A percentile compares a stretch with the other conserved stretches of the same genome.
phyloP scores from a whole-genome alignment of 2,113 vertebrate species.

The Rhea americana region DNA sequence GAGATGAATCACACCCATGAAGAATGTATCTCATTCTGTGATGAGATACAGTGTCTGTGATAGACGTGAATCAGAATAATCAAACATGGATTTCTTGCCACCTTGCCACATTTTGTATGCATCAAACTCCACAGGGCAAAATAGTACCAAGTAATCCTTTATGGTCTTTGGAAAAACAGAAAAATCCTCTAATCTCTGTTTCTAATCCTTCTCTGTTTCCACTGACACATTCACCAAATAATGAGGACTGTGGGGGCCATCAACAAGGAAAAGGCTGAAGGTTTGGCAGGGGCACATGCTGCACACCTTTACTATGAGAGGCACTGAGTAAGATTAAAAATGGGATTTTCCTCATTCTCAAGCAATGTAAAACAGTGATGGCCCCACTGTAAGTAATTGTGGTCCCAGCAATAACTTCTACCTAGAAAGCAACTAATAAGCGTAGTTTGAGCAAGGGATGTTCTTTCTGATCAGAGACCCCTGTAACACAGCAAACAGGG shows the following conservation, averaged over 20 bases:
- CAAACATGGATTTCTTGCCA: background rate
- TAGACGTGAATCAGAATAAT: background rate
- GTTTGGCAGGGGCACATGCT: background rate
- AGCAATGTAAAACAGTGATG: background rate
- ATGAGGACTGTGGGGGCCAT: background rate
- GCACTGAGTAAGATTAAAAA: background rate
- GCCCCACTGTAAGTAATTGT: accelerated
- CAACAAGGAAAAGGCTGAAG: background rate
- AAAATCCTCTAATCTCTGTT: background rate
- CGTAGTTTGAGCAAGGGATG: background rate
- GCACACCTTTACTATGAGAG: background rate
- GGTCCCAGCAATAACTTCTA: background rate
- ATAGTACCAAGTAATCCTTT: background rate
- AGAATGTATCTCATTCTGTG: background rate
- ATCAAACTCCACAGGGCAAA: background rate
- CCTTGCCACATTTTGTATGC: accelerated
- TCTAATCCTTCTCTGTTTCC: background rate
- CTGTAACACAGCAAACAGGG: background rate
- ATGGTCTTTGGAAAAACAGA: background rate
- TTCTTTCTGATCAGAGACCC: background rate
- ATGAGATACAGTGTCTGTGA: background rate
- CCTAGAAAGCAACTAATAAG: background rate
- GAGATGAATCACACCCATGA: background rate
- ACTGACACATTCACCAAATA: background rate
- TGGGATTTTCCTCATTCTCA: background rate